Evolutionary conservation across 2,888 invertebrate genomes (phyloP).

Genomic region (Polydrusus cervinus): DNA sequence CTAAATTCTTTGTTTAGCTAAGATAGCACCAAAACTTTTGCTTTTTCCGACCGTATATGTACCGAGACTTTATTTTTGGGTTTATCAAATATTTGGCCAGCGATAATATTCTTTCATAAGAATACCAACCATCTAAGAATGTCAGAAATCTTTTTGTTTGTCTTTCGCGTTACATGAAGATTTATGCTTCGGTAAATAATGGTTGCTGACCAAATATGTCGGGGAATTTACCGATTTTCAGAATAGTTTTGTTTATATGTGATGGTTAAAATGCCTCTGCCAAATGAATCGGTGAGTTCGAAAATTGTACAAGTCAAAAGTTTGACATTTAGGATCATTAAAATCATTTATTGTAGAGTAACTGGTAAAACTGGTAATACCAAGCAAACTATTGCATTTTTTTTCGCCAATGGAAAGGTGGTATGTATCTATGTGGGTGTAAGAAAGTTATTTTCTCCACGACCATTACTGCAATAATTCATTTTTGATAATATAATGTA

Average conservation of each 20-base stretch:
- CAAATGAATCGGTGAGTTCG: too few relatives aligned
- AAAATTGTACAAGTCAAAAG: too few relatives aligned
- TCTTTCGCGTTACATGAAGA: constrained; percentile 44
- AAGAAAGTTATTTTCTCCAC: too few relatives aligned
- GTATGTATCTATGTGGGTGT: too few relatives aligned
- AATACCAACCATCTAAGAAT: constrained; percentile 42
- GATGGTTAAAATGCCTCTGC: too few relatives aligned
- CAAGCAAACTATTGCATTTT: too few relatives aligned
- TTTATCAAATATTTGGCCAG: constrained; percentile 58
- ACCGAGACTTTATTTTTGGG: constrained; percentile 47
- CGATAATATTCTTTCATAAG: constrained; percentile 56
- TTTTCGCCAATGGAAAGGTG: too few relatives aligned
- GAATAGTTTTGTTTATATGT: background rate
- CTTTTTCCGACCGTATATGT: constrained; percentile 48
- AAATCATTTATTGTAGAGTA: too few relatives aligned
- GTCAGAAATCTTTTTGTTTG: constrained; percentile 53
- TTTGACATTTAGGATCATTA: too few relatives aligned
- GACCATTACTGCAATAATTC: too few relatives aligned
- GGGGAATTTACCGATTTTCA: constrained; percentile 27
- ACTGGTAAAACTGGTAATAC: too few relatives aligned
- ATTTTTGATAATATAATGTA: too few relatives aligned
- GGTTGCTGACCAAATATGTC: constrained; percentile 23
- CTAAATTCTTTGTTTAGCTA: constrained; percentile 43
- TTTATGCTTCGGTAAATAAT: constrained; percentile 45
- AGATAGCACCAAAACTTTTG: constrained; percentile 51